Evolutionary conservation across 2,113 vertebrate species (phyloP).

Genomic region (Lasiurus borealis): DNA sequence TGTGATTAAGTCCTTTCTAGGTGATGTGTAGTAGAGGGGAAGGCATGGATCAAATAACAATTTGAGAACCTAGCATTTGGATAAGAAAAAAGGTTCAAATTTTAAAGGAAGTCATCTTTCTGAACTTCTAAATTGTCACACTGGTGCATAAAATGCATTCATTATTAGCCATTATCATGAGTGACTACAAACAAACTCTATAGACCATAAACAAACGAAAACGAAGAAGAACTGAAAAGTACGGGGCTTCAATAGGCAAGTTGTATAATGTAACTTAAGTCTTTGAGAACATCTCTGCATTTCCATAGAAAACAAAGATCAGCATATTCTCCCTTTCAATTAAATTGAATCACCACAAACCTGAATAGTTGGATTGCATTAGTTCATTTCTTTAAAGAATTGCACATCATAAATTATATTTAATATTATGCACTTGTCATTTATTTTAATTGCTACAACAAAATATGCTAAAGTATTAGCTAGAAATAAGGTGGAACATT

Average conservation of each 20-base stretch:
- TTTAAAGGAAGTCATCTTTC: neutral
- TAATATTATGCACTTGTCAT: conserved; percentile 1
- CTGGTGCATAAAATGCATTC: neutral
- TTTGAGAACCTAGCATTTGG: neutral
- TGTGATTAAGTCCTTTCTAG: neutral
- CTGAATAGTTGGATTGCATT: neutral
- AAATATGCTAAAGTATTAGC: conserved; percentile 33
- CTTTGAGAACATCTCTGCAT: neutral
- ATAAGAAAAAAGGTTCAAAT: neutral
- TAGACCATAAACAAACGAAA: neutral
- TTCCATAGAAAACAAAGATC: neutral
- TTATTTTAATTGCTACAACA: conserved; percentile 31
- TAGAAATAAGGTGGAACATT: conserved; percentile 36
- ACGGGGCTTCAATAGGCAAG: neutral
- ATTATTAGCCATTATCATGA: neutral
- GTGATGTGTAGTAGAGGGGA: neutral
- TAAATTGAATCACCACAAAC: neutral
- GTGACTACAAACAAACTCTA: neutral
- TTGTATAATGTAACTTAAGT: neutral
- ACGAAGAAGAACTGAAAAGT: neutral
- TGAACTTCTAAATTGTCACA: neutral
- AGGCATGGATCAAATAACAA: neutral
- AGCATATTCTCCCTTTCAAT: conserved; percentile 21
- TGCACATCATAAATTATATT: neutral
- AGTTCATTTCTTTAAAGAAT: conserved; percentile 27